These are phyloP conservation scores for human (Homo sapiens) DNA, from an alignment of 2,113 vertebrate genomes.

Conservation along the genomic window DNA sequence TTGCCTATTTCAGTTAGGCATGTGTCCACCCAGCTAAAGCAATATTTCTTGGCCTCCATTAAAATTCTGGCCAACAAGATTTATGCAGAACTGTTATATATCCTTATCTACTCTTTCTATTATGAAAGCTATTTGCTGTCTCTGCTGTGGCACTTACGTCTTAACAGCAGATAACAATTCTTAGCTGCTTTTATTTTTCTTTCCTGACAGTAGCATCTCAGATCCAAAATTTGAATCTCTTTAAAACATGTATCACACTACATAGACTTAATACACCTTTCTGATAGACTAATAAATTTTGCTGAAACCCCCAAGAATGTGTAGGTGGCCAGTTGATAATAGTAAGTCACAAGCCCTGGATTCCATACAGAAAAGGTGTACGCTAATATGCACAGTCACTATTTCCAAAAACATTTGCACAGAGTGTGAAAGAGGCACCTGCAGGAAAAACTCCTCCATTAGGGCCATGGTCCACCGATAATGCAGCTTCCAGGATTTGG, in stretches of 20 bases:
- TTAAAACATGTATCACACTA: neutral
- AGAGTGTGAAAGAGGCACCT: slow-evolving; percentile 86
- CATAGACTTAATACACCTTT: neutral
- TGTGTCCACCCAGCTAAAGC: neutral
- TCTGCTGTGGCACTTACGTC: neutral
- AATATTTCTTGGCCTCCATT: neutral
- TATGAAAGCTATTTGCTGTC: neutral
- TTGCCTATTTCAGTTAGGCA: neutral
- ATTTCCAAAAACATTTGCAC: neutral
- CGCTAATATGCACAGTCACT: neutral
- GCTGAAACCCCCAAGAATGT: neutral
- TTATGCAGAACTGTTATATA: neutral
- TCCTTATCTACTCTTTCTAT: neutral
- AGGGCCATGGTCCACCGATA: slow-evolving; percentile 94
- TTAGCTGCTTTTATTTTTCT: neutral
- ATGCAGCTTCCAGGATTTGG: slow-evolving; percentile 94
- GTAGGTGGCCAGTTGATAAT: neutral
- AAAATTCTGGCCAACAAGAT: neutral
- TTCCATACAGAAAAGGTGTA: neutral
- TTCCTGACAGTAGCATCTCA: neutral
- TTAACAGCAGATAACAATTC: neutral
- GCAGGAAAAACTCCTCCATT: slow-evolving; percentile 97
- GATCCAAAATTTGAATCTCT: neutral
- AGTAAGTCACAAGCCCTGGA: neutral
- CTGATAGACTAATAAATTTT: neutral